Evolutionary conservation across 1,140 invertebrate species (phyloP).

Genomic region (Cotesia typhae): DNA sequence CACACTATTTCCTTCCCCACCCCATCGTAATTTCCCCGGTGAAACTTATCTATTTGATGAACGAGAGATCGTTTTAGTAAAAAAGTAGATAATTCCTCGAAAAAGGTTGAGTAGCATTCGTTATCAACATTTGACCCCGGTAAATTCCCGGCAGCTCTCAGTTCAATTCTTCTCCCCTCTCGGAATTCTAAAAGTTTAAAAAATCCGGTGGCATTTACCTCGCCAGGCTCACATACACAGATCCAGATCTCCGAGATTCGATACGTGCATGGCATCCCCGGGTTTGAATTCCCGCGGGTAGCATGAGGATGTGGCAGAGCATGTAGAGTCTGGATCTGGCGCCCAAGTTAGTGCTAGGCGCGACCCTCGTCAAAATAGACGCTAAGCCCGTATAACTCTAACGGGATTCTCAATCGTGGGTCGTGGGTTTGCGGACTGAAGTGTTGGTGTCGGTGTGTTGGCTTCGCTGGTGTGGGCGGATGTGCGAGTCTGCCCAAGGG

Average conservation of each 20-base stretch:
- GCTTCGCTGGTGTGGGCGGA: slow-evolving; percentile 47
- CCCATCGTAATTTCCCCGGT: background rate
- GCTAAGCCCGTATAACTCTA: slow-evolving; percentile 65
- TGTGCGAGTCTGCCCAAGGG: slow-evolving; percentile 46
- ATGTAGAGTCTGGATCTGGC: slow-evolving; percentile 5
- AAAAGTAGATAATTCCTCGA: too few relatives aligned
- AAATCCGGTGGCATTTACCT: slow-evolving; percentile 16
- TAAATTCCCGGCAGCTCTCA: too few relatives aligned
- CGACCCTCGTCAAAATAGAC: slow-evolving; percentile 63
- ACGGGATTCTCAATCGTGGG: slow-evolving; percentile 64
- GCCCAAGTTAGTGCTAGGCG: slow-evolving; percentile 38
- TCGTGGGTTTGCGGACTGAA: slow-evolving; percentile 42
- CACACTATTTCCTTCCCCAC: background rate
- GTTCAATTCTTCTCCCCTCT: background rate
- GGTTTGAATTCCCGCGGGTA: slow-evolving; percentile 28
- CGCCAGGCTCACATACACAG: background rate
- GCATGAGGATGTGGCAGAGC: background rate
- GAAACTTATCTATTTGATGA: background rate
- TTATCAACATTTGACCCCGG: too few relatives aligned
- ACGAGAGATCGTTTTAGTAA: too few relatives aligned
- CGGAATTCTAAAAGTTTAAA: background rate
- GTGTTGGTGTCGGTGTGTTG: too few relatives aligned
- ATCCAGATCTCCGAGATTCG: background rate
- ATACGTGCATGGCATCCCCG: slow-evolving; percentile 7
- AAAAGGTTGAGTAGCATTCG: too few relatives aligned